phyloP scores from a whole-genome alignment of 1,140 invertebrate genomes.

The Agrilus planipennis region DNA sequence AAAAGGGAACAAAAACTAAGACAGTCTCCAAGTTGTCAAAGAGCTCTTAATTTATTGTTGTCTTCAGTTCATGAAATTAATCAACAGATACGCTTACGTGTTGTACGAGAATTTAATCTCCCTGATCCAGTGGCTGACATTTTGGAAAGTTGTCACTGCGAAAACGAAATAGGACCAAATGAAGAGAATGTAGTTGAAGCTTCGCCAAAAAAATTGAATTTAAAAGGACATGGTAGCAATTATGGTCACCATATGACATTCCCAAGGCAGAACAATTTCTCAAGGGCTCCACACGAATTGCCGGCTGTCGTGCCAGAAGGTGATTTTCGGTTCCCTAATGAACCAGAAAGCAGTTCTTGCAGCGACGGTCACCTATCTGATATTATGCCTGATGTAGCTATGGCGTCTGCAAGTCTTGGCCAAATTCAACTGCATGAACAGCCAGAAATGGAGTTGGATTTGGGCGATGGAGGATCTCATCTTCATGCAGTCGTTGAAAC shows the following conservation, averaged over 20 bases:
- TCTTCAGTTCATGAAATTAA: constrained; percentile 66
- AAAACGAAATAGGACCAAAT: constrained; percentile 17
- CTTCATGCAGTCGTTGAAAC: constrained; percentile 15
- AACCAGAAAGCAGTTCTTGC: constrained; percentile 47
- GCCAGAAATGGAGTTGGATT: constrained; percentile 53
- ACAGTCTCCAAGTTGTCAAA: constrained; percentile 63
- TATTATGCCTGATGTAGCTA: constrained; percentile 80
- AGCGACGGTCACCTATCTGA: constrained; percentile 62
- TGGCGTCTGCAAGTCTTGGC: constrained; percentile 64
- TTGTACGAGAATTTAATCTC: constrained; percentile 87
- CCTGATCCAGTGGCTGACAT: constrained; percentile 84
- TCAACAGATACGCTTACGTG: constrained; percentile 67
- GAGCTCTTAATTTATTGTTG: constrained; percentile 62
- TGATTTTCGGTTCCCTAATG: constrained; percentile 32
- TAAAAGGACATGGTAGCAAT: constrained; percentile 8
- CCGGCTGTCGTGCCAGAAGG: constrained; percentile 32
- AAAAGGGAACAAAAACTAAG: constrained; percentile 76
- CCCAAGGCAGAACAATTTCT: constrained; percentile 37
- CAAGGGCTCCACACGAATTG: constrained; percentile 21
- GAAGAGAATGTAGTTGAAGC: constrained; percentile 12
- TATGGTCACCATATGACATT: constrained; percentile 47
- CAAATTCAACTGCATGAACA: constrained; percentile 57
- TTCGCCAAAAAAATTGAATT: constrained; percentile 19
- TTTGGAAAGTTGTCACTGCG: constrained; percentile 44
- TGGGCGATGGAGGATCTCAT: constrained; percentile 62